Evolutionary conservation across 2,888 invertebrate species (phyloP), one percentile per base, ranked within the genome.

Genomic region (Pachydiplax longipennis): DNA sequence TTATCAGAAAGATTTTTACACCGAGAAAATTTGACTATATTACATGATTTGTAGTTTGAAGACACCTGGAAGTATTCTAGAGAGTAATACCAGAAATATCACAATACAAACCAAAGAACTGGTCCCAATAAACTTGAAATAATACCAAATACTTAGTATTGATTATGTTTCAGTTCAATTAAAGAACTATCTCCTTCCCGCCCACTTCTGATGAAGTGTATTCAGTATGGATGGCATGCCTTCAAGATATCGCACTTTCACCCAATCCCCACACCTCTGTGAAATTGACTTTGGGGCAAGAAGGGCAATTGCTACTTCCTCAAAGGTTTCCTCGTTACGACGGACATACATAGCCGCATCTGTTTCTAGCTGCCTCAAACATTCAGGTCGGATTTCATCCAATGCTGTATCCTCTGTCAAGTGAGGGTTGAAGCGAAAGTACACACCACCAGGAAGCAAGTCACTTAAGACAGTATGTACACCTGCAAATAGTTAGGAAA

Each of bases 341-440:
- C 98, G 94, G 80, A 97, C 95, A 93, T 98, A 98, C 94, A 97
- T 96, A 81, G 95, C 94, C 0, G 97, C 97, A 94, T 98, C 98
- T 48, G 95, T 95, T 91, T 96, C 95, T 93, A 98, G 94, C 93
- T 95, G 96, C 91, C 95, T 95, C 90, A 98, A 94, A 93, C 97
- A 97, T 40, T 95, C 96, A 0, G 96, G 95, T 92, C 96, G 94
- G 65, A 96, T 97, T 94, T 98, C 98, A 92, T 97, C 97, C 95
- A 99, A 96, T 22, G 96, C 95, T 91, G 97, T 95, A 93, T 97
- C 96, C 93, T 97, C 96, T 91, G 97, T 96, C 91, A 98, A 94
- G 92, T 98, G 98, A 0, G 98, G 98, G 94, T 98, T 99, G 94
- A 98, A 97, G 8, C 98, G 95, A 94, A 95, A 98, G 94, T 98